Evolutionary conservation across 2,113 vertebrate species (phyloP), one percentile per base, ranked within the genome.

Genomic region (Lynx canadensis): DNA sequence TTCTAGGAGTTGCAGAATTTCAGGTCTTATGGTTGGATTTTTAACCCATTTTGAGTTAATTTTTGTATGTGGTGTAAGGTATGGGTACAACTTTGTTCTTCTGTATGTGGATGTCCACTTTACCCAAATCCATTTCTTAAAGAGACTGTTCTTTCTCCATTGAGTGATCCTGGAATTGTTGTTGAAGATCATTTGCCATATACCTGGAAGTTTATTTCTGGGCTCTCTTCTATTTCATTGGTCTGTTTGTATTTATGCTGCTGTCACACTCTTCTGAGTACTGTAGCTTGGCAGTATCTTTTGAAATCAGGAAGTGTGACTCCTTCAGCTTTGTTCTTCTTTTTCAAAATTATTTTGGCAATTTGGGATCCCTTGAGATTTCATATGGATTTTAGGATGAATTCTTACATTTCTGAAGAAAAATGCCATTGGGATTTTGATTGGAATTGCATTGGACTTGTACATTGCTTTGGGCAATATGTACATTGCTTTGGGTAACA

Each of bases 271-370:
- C 25, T 85, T 93, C 76, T 87, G n/a, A 79, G 52, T 45, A 52
- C 21, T 45, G 25, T 86, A 41, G n/a, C 15, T 93, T 93, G 76
- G n/a, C n/a, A 78, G 29, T 78, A 65, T 78, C 27, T 68, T 87
- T 93, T 93, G 14, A 93, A 93, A 78, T 45, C 18, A 76, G 68
- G 16, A 57, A 57, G 52, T 63, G 1, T 55, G 21, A 83, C 69
- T 48, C 5, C 16, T 81, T 65, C 23, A 84, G 29, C 52, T 73
- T 74, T 63, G n/a, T 86, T 74, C 9, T 57, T 88, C 4, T 78
- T 66, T 78, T 78, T 52, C 81, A 85, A 74, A 86, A 86, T 78
- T 93, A 66, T 93, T 86, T 87, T 86, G 45, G 27, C 57, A 68
- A 10, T 55, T 52, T 55, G 29, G 48, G 36, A 33, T 78, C 9